Conservation (phyloP, 92 coral and sea anemone species). For the Epizoanthus ramosus region DNA sequence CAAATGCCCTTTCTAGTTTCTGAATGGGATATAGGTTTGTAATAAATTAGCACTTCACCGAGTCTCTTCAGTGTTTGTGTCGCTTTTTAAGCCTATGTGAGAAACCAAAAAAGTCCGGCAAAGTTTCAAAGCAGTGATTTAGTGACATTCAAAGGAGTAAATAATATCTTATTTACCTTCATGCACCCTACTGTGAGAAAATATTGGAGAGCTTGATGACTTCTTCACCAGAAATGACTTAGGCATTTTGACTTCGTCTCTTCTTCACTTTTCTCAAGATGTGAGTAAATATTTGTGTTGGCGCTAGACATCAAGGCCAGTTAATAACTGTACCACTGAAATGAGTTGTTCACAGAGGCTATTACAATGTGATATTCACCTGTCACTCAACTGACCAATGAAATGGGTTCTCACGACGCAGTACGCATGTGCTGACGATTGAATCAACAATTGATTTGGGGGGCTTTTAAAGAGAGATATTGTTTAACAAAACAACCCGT, state of each 20-base stretch:
- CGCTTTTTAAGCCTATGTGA: neutral
- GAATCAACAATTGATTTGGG: constrained; percentile 48
- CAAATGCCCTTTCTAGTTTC: constrained; percentile 7
- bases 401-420: constrained; percentile 54
- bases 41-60: constrained; percentile 26
- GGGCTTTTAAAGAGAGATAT: constrained; percentile 92
- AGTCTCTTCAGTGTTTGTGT: constrained; percentile 8
- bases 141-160: constrained; percentile 34
- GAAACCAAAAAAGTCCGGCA: neutral
- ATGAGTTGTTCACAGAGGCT: constrained; percentile 68
- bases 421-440: constrained; percentile 75
- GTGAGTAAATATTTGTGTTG: constrained; percentile 78
- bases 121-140: constrained; percentile 40
- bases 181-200: constrained; percentile 46
- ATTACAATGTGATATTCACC: constrained; percentile 87
- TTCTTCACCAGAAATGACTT: constrained; percentile 86
- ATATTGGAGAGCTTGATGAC: constrained; percentile 47
- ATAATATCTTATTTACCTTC: constrained; percentile 55
- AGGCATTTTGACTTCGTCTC: constrained; percentile 66
- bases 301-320: constrained; percentile 71
- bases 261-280: constrained; percentile 49
- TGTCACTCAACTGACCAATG: constrained; percentile 87
- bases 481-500: constrained; percentile 86
- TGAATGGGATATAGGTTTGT: neutral
- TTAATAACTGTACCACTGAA: constrained; percentile 71